These are phyloP conservation scores for Tinamus guttatus DNA, from an alignment of 2,113 vertebrate genomes.

Conservation along the genomic window DNA sequence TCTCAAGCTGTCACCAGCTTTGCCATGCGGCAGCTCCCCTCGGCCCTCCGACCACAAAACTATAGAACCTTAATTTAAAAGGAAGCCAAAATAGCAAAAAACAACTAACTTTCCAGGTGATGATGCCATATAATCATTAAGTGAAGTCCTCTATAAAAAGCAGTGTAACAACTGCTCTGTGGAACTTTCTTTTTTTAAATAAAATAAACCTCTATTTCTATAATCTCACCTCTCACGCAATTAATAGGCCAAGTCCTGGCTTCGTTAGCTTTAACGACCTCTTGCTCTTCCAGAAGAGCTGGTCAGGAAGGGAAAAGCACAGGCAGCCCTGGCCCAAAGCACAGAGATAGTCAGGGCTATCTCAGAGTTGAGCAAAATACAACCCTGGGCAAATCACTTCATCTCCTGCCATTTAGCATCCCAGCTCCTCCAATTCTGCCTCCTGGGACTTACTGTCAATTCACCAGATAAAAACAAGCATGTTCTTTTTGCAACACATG, in stretches of 20 bases:
- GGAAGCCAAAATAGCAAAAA: too few relatives aligned
- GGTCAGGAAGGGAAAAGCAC: background rate
- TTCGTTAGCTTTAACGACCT: background rate
- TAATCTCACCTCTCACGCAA: background rate
- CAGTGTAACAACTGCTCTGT: background rate
- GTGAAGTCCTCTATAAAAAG: background rate
- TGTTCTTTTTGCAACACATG: too few relatives aligned
- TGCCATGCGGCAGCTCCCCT: background rate
- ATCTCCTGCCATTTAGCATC: background rate
- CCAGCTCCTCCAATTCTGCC: background rate
- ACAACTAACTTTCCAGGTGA: background rate
- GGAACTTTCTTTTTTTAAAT: too few relatives aligned
- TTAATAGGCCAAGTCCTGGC: rapidly evolving
- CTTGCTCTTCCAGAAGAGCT: background rate
- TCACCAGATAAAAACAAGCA: too few relatives aligned
- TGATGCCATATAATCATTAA: background rate
- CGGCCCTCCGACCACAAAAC: background rate
- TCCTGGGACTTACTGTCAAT: background rate
- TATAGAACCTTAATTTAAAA: too few relatives aligned
- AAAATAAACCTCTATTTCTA: background rate
- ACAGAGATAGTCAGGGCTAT: background rate
- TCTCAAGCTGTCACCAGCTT: too few relatives aligned
- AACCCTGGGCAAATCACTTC: background rate
- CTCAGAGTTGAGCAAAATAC: background rate
- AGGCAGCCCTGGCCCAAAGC: rapidly evolving